Base-by-base conservation (phyloP, 2,113 vertebrate genomes). In the Pan paniscus region DNA sequence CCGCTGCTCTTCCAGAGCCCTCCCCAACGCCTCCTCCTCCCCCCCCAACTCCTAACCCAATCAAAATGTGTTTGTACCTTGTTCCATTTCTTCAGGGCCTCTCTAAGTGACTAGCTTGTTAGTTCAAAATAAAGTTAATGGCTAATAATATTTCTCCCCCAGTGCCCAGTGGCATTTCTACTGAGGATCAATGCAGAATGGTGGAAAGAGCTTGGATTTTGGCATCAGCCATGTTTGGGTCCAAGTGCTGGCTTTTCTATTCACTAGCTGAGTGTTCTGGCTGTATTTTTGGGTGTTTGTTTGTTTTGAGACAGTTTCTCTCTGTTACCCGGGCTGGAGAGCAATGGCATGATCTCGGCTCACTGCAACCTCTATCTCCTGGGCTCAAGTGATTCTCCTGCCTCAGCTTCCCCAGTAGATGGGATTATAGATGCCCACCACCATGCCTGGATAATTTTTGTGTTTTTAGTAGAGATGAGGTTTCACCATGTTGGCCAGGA, bases 91-190 rank as follows among this genome's bases (percentile, higher is more conserved):
- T 97, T 93, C 16, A 46, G 95, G 94, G 97, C 87, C 92, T 97
- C 8, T 3, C 92, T 96, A 85, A 96, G 87, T 92, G 96, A 96
- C 93, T 97, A 81, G 86, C 93, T 94, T 95, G 96, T 94, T 96
- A 94, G 93, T 97, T 94, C 75, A 82, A 95, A 94, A 97, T 94
- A 79, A 96, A 95, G 91, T 94, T 96, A 93, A 92, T 93, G 86
- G 40, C 57, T 92, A 84, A 40, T 84, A 78, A 92, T 92, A 59
- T 57, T 79, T 91, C 59, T 13, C 50, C 76, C 52, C 32, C 23
- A 16, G 64, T 73, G 90, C 46, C 94, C 16, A 3, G 55, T 43
- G 92, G 57, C 43, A 17, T 73, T 84, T 76, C 87, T 70, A 50
- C 35, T 2, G 46, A 84, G 94, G 95, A 38, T 90, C 48, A 40